phyloP scores from a whole-genome alignment of 2,113 vertebrate species.

The Dermatemys mawii region DNA sequence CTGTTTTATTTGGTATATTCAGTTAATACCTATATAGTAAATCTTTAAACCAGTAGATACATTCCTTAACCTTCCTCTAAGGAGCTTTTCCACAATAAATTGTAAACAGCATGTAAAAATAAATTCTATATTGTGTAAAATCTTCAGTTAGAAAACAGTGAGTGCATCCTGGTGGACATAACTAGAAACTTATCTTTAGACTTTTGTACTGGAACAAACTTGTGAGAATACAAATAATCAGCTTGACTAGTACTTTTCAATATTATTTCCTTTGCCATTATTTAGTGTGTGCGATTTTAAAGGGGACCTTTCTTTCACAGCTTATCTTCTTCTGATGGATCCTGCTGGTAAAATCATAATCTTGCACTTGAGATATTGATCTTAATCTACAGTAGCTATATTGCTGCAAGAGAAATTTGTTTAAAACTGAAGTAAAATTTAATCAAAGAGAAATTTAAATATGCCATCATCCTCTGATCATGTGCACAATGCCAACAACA shows the following conservation, averaged over 20 bases:
- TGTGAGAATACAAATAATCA: neutral
- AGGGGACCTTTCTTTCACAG: neutral
- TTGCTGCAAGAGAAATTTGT: neutral
- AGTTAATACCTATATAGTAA: too few relatives aligned
- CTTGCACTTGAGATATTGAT: neutral
- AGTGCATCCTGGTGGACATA: neutral
- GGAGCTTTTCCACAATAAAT: neutral
- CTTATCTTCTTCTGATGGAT: too few relatives aligned
- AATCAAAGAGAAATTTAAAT: neutral
- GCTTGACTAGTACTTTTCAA: neutral
- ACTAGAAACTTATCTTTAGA: neutral
- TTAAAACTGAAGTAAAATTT: neutral
- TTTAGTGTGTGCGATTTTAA: too few relatives aligned
- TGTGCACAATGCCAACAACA: neutral
- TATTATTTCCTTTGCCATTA: neutral
- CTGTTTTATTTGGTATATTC: too few relatives aligned
- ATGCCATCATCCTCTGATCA: neutral
- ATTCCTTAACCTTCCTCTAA: too few relatives aligned
- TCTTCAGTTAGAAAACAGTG: neutral
- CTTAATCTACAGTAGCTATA: neutral
- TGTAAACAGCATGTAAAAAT: neutral
- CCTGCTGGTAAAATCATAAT: neutral
- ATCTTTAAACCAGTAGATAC: too few relatives aligned
- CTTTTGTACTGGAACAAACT: too few relatives aligned
- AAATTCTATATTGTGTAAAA: neutral